Conservation (phyloP, 2,888 invertebrate species). For the Tipula vernalis region DNA sequence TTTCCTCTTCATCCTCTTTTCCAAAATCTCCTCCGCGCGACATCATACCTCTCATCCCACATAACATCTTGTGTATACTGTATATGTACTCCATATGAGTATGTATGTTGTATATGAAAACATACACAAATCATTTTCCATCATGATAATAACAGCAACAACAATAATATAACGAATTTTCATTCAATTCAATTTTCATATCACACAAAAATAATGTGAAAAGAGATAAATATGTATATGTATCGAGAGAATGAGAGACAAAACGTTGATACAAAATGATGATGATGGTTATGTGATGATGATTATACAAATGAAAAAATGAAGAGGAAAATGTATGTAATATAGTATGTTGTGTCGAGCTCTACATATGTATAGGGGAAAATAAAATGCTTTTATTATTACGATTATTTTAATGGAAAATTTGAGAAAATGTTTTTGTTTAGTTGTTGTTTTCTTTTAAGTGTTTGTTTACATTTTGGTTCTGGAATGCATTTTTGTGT, state of each 20-base stretch:
- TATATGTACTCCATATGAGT: background rate
- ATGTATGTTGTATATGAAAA: background rate
- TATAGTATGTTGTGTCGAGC: background rate
- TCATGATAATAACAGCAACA: background rate
- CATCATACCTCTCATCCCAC: background rate
- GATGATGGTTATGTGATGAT: background rate
- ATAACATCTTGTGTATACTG: background rate
- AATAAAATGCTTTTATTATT: background rate
- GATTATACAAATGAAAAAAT: background rate
- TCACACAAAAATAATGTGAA: background rate
- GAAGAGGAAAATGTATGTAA: background rate
- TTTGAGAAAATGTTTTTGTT: background rate
- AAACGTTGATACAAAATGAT: background rate
- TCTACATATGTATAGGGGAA: background rate
- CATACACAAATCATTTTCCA: background rate
- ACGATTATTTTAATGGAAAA: background rate
- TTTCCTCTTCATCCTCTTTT: background rate
- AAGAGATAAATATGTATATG: background rate
- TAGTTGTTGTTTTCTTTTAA: background rate
- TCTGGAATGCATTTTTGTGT: background rate
- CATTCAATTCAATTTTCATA: slow-evolving; percentile 9
- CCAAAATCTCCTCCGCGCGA: background rate
- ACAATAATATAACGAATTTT: background rate
- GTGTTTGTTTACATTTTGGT: background rate
- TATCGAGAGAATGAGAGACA: background rate